These are phyloP conservation scores for Tyrannus savana DNA, from an alignment of 2,113 vertebrate genomes.

Conservation along the genomic window DNA sequence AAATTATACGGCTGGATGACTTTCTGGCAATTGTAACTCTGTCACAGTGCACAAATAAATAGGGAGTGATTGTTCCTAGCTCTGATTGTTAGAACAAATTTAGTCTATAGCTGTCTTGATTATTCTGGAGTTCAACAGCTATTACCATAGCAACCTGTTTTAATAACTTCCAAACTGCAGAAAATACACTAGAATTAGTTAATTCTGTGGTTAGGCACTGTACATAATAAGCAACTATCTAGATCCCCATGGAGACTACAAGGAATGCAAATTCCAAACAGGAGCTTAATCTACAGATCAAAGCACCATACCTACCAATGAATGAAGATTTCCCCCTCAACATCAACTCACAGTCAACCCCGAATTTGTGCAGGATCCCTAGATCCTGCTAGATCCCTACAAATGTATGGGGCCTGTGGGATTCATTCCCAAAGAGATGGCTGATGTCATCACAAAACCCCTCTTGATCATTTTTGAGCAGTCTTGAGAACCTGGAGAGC, in stretches of 20 bases:
- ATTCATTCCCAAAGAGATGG: neutral
- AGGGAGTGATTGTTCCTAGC: neutral
- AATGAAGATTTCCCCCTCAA: neutral
- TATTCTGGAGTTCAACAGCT: constrained; percentile 17
- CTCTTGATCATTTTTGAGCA: neutral
- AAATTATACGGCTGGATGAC: neutral
- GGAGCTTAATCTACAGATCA: neutral
- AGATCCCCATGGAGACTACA: neutral
- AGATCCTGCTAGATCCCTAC: neutral
- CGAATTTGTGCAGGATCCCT: neutral
- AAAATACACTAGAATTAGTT: constrained; percentile 42
- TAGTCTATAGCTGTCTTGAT: constrained; percentile 8
- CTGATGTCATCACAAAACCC: neutral
- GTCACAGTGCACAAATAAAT: neutral
- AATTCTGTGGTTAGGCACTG: constrained; percentile 16
- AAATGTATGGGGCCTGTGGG: neutral
- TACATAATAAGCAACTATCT: neutral
- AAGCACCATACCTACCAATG: neutral
- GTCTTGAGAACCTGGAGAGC: neutral
- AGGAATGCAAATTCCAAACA: neutral
- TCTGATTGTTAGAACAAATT: constrained; percentile 23
- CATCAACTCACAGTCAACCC: neutral
- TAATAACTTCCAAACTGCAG: constrained; percentile 25
- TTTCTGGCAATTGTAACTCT: neutral
- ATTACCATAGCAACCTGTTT: constrained; percentile 58